Conservation (phyloP, 2,888 invertebrate species). For the Rapana venosa region DNA sequence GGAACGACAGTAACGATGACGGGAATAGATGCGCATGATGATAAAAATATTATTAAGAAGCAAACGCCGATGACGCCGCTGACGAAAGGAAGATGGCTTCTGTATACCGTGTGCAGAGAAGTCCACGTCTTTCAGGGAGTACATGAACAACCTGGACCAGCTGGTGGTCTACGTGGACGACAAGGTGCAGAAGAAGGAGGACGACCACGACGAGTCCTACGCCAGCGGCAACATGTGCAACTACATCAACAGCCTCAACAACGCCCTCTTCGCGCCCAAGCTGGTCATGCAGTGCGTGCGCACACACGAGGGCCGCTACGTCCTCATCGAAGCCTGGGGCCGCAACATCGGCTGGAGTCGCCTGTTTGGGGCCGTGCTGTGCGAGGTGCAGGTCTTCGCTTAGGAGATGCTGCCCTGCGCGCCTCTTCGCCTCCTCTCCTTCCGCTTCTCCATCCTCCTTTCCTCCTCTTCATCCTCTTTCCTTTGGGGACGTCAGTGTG, state of each 20-base stretch:
- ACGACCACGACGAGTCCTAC: constrained; percentile 65
- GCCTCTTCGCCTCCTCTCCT: neutral
- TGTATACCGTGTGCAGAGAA: constrained; percentile 55
- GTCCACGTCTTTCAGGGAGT: constrained; percentile 73
- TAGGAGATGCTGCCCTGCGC: neutral
- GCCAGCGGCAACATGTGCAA: constrained; percentile 78
- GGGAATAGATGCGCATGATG: too few relatives aligned
- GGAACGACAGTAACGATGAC: too few relatives aligned
- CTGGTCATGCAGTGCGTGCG: constrained; percentile 79
- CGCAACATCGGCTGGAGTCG: constrained; percentile 79
- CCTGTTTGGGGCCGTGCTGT: constrained; percentile 80
- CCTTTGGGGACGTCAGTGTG: neutral
- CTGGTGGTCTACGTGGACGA: constrained; percentile 80
- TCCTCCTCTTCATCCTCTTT: neutral
- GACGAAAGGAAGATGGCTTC: neutral
- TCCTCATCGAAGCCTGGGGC: constrained; percentile 80
- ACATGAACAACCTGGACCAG: constrained; percentile 80
- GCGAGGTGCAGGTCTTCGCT: constrained; percentile 79
- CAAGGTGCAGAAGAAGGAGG: constrained; percentile 68
- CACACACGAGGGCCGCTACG: constrained; percentile 79
- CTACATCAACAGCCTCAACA: constrained; percentile 79
- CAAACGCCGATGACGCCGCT: too few relatives aligned
- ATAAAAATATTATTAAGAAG: too few relatives aligned
- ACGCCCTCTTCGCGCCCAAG: constrained; percentile 79
- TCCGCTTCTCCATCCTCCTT: neutral